Evolutionary conservation across 2,113 vertebrate genomes (phyloP).

Genomic region (Cariama cristata): DNA sequence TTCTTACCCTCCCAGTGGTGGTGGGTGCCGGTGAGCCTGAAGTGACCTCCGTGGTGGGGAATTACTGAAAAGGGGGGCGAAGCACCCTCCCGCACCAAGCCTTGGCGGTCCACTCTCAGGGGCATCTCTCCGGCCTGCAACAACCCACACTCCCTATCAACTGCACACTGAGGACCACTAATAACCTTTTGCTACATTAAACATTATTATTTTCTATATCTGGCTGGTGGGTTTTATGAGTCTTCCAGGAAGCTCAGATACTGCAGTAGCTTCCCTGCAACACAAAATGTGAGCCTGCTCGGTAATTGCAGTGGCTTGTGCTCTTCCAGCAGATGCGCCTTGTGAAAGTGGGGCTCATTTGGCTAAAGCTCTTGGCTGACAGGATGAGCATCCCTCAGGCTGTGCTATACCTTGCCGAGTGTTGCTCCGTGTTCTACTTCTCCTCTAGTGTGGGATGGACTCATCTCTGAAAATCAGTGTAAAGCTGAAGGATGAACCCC

Average conservation of each 20-base stretch:
- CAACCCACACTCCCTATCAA: neutral
- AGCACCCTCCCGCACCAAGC: neutral
- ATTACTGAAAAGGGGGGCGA: neutral
- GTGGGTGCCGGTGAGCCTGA: neutral
- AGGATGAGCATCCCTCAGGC: neutral
- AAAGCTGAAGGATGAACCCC: neutral
- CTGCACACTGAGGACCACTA: constrained; percentile 33
- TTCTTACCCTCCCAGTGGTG: neutral
- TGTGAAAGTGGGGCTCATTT: neutral
- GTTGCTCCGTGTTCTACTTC: neutral
- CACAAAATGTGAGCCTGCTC: neutral
- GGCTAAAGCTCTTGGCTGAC: neutral
- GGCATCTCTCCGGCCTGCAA: neutral
- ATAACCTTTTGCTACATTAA: constrained; percentile 66
- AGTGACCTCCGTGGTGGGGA: neutral
- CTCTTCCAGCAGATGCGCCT: neutral
- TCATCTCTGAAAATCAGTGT: neutral
- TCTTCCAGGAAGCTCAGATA: constrained; percentile 27
- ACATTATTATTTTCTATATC: constrained; percentile 61
- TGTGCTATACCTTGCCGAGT: neutral
- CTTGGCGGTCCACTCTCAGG: neutral
- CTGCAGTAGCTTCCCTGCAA: neutral
- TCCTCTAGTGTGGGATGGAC: neutral
- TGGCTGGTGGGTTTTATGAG: constrained; percentile 53
- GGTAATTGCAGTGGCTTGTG: neutral